Evolutionary conservation across 2,797 vertebrate genomes (phyloP), one percentile per base, ranked within the genome.

Genomic region (Anolis apletophallus): DNA sequence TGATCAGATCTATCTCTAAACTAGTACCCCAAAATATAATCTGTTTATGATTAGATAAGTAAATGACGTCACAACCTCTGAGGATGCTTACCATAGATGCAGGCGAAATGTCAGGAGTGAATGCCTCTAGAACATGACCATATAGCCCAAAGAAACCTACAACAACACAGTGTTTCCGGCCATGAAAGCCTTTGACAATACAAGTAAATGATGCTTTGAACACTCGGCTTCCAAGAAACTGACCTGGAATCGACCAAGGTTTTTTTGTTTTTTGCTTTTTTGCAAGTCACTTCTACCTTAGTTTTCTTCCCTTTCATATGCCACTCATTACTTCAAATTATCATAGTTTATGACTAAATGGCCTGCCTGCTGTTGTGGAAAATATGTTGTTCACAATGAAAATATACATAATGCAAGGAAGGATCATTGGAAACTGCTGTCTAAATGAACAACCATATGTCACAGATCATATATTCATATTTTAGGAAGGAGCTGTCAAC

Each of bases 381-480:
- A 88, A n/a, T 21, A 81, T 88, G 3, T 40, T 79, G 34, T 32
- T 26, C 52, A 88, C 67, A 81, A 61, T 71, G 76, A 84, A 40
- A 11, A 17, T 21, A 40, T 57, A 8, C 85, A 34, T 83, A 88
- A 73, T 21, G 17, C 40, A 72, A 80, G 29, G 50, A 88, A 54
- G 34, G 83, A 73, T 87, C 72, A 52, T 0, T 71, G 57, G 36
- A 80, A 80, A 71, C 40, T 11, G 36, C 16, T 84, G 69, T 77
- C 52, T 67, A 34, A 85, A 1, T 54, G 64, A 78, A 82, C 1
- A 55, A 0, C n/a, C n/a, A 50, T 76, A 81, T 23, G 34, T 3
- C n/a, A 71, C 80, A 78, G 40, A 29, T 76, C 50, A 0, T 2
- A 0, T 1, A 5, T 81, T 83, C 57, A 3, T 40, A 21, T 0